Evolutionary conservation across 2,888 invertebrate species (phyloP).

Genomic region (Alloscopus bannaensis): DNA sequence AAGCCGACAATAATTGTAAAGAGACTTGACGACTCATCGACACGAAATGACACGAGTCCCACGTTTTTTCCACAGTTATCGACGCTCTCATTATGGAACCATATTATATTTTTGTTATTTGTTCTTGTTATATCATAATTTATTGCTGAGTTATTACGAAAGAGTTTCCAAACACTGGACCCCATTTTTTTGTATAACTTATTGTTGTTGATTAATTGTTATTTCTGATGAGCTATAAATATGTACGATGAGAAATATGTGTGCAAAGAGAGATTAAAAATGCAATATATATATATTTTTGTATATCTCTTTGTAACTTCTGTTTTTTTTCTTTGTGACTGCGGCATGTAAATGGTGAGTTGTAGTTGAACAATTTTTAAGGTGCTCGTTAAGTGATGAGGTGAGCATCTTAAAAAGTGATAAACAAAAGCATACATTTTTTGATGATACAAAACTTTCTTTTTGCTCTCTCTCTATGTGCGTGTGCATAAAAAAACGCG

Average conservation of each 20-base stretch:
- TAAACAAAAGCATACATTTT: too few species aligned
- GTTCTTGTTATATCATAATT: conserved; percentile 45
- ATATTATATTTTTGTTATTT: conserved; percentile 38
- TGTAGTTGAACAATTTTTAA: too few species aligned
- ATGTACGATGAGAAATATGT: conserved; percentile 33
- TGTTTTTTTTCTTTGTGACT: not conserved
- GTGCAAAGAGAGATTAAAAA: conserved; percentile 42
- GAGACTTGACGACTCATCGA: not conserved
- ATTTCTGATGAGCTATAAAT: conserved; percentile 50
- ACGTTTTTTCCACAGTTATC: conserved; percentile 38
- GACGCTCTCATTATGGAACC: conserved; percentile 47
- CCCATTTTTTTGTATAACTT: conserved; percentile 27
- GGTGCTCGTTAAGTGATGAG: conserved; percentile 36
- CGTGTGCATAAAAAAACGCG: too few species aligned
- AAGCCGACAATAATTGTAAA: conserved; percentile 17
- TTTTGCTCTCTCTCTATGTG: too few species aligned
- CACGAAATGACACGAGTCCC: conserved; percentile 46
- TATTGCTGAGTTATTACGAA: conserved; percentile 39
- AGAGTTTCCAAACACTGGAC: not conserved
- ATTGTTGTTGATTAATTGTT: conserved; percentile 55
- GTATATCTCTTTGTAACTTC: conserved; percentile 5
- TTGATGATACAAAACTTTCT: conserved; percentile 20
- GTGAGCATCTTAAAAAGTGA: too few species aligned
- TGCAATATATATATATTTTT: conserved; percentile 54
- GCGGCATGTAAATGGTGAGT: too few species aligned